phyloP scores from a whole-genome alignment of 1,140 invertebrate species.

The Tribolium madens region DNA sequence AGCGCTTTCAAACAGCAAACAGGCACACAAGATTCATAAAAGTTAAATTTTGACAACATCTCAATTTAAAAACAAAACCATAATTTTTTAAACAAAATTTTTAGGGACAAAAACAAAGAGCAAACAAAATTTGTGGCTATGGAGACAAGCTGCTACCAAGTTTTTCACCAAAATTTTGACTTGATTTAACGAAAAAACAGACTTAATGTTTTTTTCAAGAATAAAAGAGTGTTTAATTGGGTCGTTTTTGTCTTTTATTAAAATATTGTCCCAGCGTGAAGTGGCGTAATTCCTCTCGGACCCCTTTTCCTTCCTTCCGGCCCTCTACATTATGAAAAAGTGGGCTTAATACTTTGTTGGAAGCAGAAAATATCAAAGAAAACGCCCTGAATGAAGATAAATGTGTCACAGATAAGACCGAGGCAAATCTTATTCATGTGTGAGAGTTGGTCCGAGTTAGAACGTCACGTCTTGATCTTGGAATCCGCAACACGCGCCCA shows the following conservation, averaged over 20 bases:
- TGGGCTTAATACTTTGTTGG: conserved; percentile 26
- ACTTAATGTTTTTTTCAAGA: too few relatives aligned
- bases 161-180: too few relatives aligned
- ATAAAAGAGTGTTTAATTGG: not conserved
- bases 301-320: not conserved
- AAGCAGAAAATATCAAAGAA: conserved; percentile 2
- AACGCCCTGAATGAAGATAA: conserved; percentile 14
- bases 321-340: conserved; percentile 7
- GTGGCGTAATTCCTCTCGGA: not conserved
- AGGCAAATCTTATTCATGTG: conserved; percentile 28
- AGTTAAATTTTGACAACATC: too few relatives aligned
- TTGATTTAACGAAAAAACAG: too few relatives aligned
- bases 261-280: not conserved
- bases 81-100: too few relatives aligned
- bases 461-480: conserved; percentile 4
- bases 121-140: too few relatives aligned
- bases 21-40: too few relatives aligned
- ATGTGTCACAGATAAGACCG: conserved; percentile 18
- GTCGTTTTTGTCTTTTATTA: not conserved
- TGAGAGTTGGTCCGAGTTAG: not conserved
- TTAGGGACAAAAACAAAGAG: too few relatives aligned
- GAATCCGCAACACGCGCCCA: conserved; percentile 14
- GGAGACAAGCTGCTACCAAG: too few relatives aligned
- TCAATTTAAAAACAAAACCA: too few relatives aligned
- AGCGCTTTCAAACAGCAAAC: too few relatives aligned